Evolutionary conservation across 2,797 vertebrate species (phyloP).

Genomic region (Helicolenus hilgendorfi): DNA sequence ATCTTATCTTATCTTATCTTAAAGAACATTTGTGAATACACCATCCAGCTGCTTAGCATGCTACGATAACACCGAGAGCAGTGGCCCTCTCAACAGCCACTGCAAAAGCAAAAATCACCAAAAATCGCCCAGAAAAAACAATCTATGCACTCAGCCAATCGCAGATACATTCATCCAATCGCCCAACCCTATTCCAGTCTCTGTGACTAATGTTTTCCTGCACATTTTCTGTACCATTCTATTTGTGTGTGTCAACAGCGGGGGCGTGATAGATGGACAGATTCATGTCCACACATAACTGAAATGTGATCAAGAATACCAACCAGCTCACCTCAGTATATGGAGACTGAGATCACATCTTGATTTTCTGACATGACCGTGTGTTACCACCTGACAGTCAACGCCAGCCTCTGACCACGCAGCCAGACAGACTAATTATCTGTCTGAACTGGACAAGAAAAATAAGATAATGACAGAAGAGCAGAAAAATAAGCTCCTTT

Average conservation of each 20-base stretch:
- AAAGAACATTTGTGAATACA: neutral
- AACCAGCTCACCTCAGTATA: neutral
- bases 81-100: neutral
- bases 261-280: neutral
- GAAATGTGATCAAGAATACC: neutral
- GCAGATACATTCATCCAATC: too few relatives aligned
- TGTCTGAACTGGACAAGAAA: slow-evolving; percentile 7
- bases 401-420: neutral
- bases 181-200: neutral
- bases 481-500: slow-evolving; percentile 30
- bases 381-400: neutral
- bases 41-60: neutral
- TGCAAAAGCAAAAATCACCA: neutral
- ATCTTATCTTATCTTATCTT: too few relatives aligned
- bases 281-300: neutral
- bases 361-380: neutral
- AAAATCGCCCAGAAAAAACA: too few relatives aligned
- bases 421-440: neutral
- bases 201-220: neutral
- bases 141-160: too few relatives aligned
- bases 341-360: neutral
- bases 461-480: slow-evolving; percentile 26
- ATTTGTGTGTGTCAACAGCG: neutral
- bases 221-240: neutral
- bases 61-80: neutral